phyloP scores from a whole-genome alignment of 2,113 vertebrate genomes.

The Pachycephala philippinensis region DNA sequence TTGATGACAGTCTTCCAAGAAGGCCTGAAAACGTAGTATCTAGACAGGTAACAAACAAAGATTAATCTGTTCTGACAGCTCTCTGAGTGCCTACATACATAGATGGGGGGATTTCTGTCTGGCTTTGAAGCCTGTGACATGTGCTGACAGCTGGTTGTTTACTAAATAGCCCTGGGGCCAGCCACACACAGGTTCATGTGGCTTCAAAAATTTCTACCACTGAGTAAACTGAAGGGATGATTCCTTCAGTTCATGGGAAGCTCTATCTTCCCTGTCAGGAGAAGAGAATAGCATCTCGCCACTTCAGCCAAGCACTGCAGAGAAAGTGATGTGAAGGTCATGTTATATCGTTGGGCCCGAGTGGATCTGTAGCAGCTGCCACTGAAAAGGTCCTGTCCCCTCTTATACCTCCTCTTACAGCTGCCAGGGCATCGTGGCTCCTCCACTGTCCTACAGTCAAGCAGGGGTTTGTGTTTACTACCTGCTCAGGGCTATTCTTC shows the following conservation, averaged over 20 bases:
- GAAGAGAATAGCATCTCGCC: not conserved
- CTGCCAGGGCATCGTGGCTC: not conserved
- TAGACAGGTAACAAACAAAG: not conserved
- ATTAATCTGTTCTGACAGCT: not conserved
- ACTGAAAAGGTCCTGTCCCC: not conserved
- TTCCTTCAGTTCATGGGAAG: not conserved
- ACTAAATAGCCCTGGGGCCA: not conserved
- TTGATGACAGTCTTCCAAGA: not conserved
- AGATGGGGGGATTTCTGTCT: not conserved
- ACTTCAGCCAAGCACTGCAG: not conserved
- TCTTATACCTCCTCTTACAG: not conserved
- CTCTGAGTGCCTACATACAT: not conserved
- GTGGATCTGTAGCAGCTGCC: not conserved
- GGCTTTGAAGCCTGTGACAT: not conserved
- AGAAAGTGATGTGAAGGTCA: not conserved
- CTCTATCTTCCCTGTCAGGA: not conserved
- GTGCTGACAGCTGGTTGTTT: not conserved
- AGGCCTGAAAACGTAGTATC: not conserved
- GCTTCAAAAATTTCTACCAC: not conserved
- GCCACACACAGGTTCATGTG: not conserved
- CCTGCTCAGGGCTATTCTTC: not conserved
- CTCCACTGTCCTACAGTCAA: not conserved
- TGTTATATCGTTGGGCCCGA: rapidly evolving
- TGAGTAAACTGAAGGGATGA: not conserved
- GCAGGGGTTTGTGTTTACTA: not conserved